Evolutionary conservation across 1,140 invertebrate genomes (phyloP).

Genomic region (Orius insidiosus): DNA sequence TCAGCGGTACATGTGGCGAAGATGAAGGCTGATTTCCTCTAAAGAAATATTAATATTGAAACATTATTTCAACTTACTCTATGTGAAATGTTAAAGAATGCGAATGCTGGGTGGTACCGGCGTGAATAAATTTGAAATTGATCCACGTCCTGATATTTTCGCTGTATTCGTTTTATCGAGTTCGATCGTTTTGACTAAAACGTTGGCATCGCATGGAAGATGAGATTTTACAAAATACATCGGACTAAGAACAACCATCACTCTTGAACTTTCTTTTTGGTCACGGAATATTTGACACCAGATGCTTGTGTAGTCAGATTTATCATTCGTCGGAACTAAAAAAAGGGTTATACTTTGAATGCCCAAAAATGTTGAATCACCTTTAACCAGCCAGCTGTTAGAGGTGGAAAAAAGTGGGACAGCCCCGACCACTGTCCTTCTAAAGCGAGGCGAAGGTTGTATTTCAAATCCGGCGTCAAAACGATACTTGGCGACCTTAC

Average conservation of each 20-base stretch:
- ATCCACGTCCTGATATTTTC: constrained; percentile 37
- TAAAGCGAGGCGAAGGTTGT: constrained; percentile 11
- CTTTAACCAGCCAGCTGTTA: constrained; percentile 54
- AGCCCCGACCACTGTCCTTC: constrained; percentile 45
- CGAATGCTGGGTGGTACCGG: constrained; percentile 42
- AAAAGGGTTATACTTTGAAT: not conserved
- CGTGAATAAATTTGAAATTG: constrained; percentile 41
- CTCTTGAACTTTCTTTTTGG: constrained; percentile 25
- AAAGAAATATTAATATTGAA: too few species aligned
- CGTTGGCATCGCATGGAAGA: constrained; percentile 32
- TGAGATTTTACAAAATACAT: constrained; percentile 57
- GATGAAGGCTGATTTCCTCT: constrained; percentile 30
- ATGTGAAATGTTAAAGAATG: constrained; percentile 42
- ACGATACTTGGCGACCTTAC: constrained; percentile 11
- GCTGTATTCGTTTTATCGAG: constrained; percentile 29
- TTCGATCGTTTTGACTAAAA: constrained; percentile 41
- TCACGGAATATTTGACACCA: constrained; percentile 52
- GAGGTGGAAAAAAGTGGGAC: constrained; percentile 35
- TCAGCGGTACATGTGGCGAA: constrained; percentile 40
- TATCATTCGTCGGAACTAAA: constrained; percentile 44
- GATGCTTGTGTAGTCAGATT: constrained; percentile 44
- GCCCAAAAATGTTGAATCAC: too few species aligned
- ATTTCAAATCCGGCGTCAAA: constrained; percentile 14
- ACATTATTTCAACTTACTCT: too few species aligned
- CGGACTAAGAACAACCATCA: constrained; percentile 42